Percentiles rank a stretch among this genome's conserved stretches.
These are phyloP conservation scores for Myodes glareolus DNA, from an alignment of 2,113 vertebrate genomes.

Conservation along the genomic window DNA sequence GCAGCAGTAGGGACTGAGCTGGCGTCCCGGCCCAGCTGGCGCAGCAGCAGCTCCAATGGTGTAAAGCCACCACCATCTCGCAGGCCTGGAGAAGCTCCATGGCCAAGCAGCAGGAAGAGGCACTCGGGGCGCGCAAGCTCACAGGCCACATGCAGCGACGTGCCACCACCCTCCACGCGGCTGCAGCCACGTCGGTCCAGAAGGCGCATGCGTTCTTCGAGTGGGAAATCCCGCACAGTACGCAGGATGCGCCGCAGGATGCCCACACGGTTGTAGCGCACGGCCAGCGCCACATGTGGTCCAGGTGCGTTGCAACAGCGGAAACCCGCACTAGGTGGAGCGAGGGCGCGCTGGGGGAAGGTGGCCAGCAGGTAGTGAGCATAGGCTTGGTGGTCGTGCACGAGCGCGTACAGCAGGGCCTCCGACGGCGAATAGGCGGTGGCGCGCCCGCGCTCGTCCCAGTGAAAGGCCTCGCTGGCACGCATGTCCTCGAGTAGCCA, in stretches of 20 bases:
- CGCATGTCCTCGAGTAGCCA: slow-evolving; percentile 97
- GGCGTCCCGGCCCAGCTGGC: slow-evolving; percentile 80
- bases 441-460: slow-evolving; percentile 93
- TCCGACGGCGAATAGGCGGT: slow-evolving; percentile 92
- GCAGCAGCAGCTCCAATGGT: slow-evolving; percentile 90
- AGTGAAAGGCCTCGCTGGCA: slow-evolving; percentile 94
- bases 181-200: slow-evolving; percentile 90
- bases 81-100: slow-evolving; percentile 88
- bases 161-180: slow-evolving; percentile 91
- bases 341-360: slow-evolving; percentile 89
- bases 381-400: slow-evolving; percentile 95
- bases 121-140: slow-evolving; percentile 92
- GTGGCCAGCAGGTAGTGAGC: slow-evolving; percentile 90
- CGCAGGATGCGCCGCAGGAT: slow-evolving; percentile 90
- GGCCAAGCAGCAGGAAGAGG: slow-evolving; percentile 90
- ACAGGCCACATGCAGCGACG: slow-evolving; percentile 91
- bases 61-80: slow-evolving; percentile 84
- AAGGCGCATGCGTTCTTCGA: slow-evolving; percentile 76
- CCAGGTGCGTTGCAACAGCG: slow-evolving; percentile 89
- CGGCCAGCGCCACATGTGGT: slow-evolving; percentile 91
- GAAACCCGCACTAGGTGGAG: slow-evolving; percentile 89
- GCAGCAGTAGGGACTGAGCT: neutral
- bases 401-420: slow-evolving; percentile 94
- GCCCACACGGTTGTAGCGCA: slow-evolving; percentile 93
- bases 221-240: slow-evolving; percentile 83